A percentile compares a stretch with the other conserved stretches of the same genome.
Evolutionary conservation across 2,113 vertebrate species (phyloP).

Genomic region (Centropristis striata): DNA sequence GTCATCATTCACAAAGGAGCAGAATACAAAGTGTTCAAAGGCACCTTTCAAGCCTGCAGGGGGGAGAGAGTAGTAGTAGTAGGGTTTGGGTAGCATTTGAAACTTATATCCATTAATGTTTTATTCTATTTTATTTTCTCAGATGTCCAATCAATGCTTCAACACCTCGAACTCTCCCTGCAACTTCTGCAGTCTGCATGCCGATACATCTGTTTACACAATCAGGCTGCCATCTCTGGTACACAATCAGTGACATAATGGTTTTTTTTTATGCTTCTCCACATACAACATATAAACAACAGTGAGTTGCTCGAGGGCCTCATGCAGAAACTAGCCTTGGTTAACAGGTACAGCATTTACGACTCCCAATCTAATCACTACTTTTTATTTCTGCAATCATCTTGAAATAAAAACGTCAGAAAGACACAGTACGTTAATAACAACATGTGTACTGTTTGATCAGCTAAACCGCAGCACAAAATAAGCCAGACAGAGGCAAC

Average conservation of each 20-base stretch:
- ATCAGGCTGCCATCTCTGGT: not conserved
- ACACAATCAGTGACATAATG: not conserved
- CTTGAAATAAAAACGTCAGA: not conserved
- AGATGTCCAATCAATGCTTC: not conserved
- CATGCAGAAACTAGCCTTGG: not conserved
- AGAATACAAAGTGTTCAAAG: not conserved
- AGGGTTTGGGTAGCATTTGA: not conserved
- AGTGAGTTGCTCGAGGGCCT: not conserved
- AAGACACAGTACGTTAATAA: not conserved
- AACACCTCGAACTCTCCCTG: not conserved
- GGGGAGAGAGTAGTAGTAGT: no score
- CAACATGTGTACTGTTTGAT: not conserved
- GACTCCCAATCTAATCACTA: not conserved
- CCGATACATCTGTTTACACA: not conserved
- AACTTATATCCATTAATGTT: no score
- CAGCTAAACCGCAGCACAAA: not conserved
- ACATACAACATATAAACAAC: not conserved
- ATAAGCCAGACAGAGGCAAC: not conserved
- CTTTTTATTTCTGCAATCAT: constrained; percentile 14
- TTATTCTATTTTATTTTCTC: not conserved
- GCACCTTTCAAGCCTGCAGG: not conserved
- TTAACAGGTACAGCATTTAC: not conserved
- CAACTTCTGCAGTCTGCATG: not conserved
- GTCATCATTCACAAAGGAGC: not conserved
- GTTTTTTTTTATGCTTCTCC: not conserved